These are phyloP conservation scores for Ephestia elutella DNA, from an alignment of 1,140 invertebrate species.

Conservation along the genomic window DNA sequence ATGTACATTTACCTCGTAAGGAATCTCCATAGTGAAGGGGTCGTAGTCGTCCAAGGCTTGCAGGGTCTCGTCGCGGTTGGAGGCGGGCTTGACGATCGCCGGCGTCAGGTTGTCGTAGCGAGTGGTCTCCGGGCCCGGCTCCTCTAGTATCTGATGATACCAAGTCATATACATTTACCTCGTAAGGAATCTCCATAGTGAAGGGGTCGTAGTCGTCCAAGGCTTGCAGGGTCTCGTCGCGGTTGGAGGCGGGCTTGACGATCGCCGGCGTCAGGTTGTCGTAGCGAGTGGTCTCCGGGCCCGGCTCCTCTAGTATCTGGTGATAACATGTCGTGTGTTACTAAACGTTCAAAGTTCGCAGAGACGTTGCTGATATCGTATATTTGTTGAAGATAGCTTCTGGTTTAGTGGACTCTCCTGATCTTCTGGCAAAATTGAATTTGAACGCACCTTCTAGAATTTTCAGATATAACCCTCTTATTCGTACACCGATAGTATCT, in stretches of 20 bases:
- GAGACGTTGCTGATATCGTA: background rate
- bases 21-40: conserved; percentile 68
- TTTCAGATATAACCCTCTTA: too few relatives aligned
- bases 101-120: conserved; percentile 92
- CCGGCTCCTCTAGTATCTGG: conserved; percentile 88
- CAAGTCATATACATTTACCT: too few relatives aligned
- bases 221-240: conserved; percentile 47
- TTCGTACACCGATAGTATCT: too few relatives aligned
- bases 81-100: conserved; percentile 85
- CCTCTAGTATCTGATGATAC: conserved; percentile 84
- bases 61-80: conserved; percentile 41
- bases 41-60: conserved; percentile 65
- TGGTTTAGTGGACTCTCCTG: too few relatives aligned
- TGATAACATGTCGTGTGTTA: background rate
- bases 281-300: conserved; percentile 88
- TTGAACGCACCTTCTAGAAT: too few relatives aligned
- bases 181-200: conserved; percentile 72
- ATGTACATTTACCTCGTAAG: conserved; percentile 69
- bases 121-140: conserved; percentile 89
- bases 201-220: conserved; percentile 64
- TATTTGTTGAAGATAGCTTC: background rate
- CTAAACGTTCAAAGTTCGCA: too few relatives aligned
- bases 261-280: conserved; percentile 91
- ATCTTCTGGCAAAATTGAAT: too few relatives aligned
- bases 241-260: conserved; percentile 79